These are phyloP conservation scores for Apodemia hepburni DNA, from an alignment of 2,888 invertebrate genomes.

Conservation along the genomic window DNA sequence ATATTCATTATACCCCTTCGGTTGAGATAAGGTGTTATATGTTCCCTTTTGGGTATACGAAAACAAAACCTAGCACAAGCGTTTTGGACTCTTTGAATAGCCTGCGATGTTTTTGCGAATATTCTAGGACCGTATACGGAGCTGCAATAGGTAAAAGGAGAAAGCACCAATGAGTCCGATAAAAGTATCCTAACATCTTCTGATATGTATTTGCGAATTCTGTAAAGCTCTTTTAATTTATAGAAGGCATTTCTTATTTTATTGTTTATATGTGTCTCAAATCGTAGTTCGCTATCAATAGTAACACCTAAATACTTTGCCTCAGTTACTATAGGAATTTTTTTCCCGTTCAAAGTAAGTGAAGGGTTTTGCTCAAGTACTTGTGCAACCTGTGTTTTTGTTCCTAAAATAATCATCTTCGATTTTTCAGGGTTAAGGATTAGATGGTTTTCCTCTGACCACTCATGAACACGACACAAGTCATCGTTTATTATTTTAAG, in stretches of 20 bases:
- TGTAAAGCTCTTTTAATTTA: not conserved
- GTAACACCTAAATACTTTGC: not conserved
- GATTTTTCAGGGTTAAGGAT: slow-evolving; percentile 11
- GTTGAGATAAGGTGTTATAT: not conserved
- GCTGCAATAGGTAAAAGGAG: not conserved
- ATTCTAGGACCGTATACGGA: not conserved
- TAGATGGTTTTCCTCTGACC: slow-evolving; percentile 14
- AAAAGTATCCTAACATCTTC: not conserved
- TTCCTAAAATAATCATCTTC: slow-evolving; percentile 14
- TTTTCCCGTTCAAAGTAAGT: not conserved
- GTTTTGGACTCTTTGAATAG: not conserved
- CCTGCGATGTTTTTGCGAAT: not conserved
- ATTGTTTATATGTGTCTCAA: not conserved
- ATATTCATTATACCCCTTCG: not conserved
- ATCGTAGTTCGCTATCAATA: not conserved
- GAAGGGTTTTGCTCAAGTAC: not conserved
- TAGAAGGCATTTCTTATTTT: not conserved
- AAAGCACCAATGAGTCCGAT: not conserved
- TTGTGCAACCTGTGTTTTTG: not conserved
- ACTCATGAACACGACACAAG: slow-evolving; percentile 2
- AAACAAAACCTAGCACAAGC: not conserved
- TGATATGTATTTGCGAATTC: not conserved
- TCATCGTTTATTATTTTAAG: slow-evolving; percentile 10
- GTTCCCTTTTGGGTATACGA: not conserved
- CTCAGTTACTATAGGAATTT: not conserved